Evolutionary conservation across 2,888 invertebrate species (phyloP).

Genomic region (Campopleginae sp.): DNA sequence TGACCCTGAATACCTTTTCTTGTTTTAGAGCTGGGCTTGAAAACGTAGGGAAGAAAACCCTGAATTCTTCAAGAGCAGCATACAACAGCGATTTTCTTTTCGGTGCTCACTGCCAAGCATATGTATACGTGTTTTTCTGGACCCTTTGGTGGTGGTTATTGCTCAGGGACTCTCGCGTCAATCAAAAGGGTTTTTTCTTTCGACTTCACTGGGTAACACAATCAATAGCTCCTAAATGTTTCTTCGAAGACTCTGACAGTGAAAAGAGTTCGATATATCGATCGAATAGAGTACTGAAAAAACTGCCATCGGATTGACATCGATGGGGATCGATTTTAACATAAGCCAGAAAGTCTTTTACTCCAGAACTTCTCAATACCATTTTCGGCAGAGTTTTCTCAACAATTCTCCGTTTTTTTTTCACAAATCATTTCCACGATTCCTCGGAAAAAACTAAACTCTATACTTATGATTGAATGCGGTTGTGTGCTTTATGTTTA

Average conservation of each 20-base stretch:
- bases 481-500: too few species aligned
- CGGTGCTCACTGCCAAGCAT: neutral
- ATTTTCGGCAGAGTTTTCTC: neutral
- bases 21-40: neutral
- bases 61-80: neutral
- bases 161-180: slow-evolving; percentile 27
- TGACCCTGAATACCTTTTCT: slow-evolving; percentile 8
- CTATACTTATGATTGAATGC: too few species aligned
- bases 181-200: slow-evolving; percentile 16
- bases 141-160: slow-evolving; percentile 17
- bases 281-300: slow-evolving; percentile 6
- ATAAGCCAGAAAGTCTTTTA: neutral
- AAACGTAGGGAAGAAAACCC: neutral
- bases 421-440: neutral
- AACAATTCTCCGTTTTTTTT: too few species aligned
- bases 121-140: slow-evolving; percentile 9
- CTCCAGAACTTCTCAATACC: neutral
- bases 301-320: neutral
- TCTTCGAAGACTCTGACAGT: neutral
- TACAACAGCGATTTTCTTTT: neutral
- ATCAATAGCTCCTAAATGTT: neutral
- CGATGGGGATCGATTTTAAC: neutral
- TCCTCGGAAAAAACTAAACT: too few species aligned
- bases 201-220: neutral
- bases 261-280: slow-evolving; percentile 5